Conservation (phyloP, 2,888 invertebrate genomes). For the Crepidodera aurea region DNA sequence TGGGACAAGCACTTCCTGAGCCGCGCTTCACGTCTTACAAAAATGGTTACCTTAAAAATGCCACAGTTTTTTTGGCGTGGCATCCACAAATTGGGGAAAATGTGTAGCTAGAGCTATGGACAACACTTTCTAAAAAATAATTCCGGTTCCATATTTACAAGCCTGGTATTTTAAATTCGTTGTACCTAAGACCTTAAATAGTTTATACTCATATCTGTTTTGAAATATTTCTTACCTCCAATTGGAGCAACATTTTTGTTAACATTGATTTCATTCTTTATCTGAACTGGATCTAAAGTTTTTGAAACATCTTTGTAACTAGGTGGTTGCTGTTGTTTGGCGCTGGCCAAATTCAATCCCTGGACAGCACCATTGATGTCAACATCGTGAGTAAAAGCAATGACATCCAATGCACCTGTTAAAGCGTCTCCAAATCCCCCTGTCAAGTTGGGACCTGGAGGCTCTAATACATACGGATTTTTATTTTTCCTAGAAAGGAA, state of each 20-base stretch:
- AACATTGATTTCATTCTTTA: conserved; percentile 13
- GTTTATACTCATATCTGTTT: too few relatives aligned
- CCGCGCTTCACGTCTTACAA: too few relatives aligned
- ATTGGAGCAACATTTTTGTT: background rate
- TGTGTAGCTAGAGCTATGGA: too few relatives aligned
- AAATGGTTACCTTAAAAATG: too few relatives aligned
- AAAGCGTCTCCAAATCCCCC: conserved; percentile 70
- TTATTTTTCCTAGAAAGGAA: conserved; percentile 59
- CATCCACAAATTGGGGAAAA: too few relatives aligned
- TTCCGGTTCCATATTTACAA: too few relatives aligned
- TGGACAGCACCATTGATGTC: conserved; percentile 52
- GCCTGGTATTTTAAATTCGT: too few relatives aligned
- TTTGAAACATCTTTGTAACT: conserved; percentile 17
- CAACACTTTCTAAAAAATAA: too few relatives aligned
- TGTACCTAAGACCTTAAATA: too few relatives aligned
- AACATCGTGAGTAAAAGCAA: conserved; percentile 80
- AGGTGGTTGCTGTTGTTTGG: conserved; percentile 35
- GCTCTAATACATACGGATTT: conserved; percentile 59
- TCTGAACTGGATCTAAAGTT: background rate
- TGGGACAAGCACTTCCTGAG: too few relatives aligned
- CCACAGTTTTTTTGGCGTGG: too few relatives aligned
- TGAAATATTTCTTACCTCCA: background rate
- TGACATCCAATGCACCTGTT: conserved; percentile 81
- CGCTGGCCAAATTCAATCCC: conserved; percentile 52
- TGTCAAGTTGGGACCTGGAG: conserved; percentile 60